Evolutionary conservation across 2,113 vertebrate species (phyloP).

Genomic region (Petaurus breviceps): DNA sequence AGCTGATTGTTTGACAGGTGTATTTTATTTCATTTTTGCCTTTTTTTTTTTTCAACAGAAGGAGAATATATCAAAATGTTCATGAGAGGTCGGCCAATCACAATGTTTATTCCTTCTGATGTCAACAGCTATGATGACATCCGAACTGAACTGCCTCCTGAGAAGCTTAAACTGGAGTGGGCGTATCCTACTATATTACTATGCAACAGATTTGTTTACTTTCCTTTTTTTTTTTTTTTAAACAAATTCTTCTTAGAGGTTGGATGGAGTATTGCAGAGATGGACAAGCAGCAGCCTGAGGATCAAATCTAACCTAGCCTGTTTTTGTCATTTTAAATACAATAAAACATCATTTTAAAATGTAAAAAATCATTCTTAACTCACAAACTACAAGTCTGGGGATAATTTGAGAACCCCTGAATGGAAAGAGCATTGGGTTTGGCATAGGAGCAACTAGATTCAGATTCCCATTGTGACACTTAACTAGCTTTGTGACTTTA

Average conservation of each 20-base stretch:
- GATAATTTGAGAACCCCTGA: not conserved
- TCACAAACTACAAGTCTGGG: not conserved
- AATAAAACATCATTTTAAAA: not conserved
- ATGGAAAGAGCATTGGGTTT: not conserved
- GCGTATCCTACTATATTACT: constrained; percentile 91
- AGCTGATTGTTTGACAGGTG: constrained; percentile 40
- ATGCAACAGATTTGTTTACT: constrained; percentile 30
- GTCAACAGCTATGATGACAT: constrained; percentile 95
- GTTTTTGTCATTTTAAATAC: not conserved
- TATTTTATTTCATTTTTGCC: constrained; percentile 68
- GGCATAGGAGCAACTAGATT: not conserved
- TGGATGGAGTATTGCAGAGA: not conserved
- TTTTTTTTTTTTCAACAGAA: constrained; percentile 88
- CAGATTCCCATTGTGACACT: not conserved
- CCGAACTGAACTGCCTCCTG: constrained; percentile 93
- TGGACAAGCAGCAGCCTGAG: not conserved
- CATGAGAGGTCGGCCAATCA: constrained; percentile 98
- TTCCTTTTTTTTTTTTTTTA: constrained; percentile 18
- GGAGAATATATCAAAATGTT: constrained; percentile 99
- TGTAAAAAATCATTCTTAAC: not conserved
- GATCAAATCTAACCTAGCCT: not conserved
- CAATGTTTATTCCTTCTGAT: constrained; percentile 98
- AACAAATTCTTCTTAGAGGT: constrained; percentile 24
- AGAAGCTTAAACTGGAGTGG: constrained; percentile 98
- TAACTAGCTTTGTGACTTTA: not conserved